A percentile compares a stretch with the other conserved stretches of the same genome.
Evolutionary conservation across 2,888 invertebrate species (phyloP).

Genomic region (Pogonocherus hispidulus): DNA sequence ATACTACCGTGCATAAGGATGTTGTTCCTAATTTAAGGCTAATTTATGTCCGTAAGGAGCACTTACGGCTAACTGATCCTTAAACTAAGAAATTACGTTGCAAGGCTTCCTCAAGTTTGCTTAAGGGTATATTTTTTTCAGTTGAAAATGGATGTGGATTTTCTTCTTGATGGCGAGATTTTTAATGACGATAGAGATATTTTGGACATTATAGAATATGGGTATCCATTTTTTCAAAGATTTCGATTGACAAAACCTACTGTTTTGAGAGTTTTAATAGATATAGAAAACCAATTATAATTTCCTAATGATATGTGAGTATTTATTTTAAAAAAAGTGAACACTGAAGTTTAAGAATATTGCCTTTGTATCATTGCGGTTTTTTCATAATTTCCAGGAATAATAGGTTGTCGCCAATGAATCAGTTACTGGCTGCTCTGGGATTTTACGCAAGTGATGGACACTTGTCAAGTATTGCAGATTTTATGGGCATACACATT

Average conservation of each 20-base stretch:
- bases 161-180: conserved; percentile 7
- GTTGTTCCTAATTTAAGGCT: no score
- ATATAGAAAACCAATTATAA: not conserved
- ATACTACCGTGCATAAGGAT: no score
- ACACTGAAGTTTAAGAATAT: no score
- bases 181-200: conserved; percentile 5
- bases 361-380: not conserved
- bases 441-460: not conserved
- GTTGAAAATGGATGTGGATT: conserved; percentile 3
- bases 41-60: no score
- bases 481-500: not conserved
- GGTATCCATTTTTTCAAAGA: not conserved
- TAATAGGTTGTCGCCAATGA: not conserved
- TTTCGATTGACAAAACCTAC: conserved; percentile 1
- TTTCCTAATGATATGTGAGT: not conserved
- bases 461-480: conserved; percentile 2
- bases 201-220: conserved; percentile 12
- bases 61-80: not conserved
- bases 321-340: no score
- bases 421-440: not conserved
- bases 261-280: conserved; percentile 6
- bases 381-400: not conserved
- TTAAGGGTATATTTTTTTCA: conserved; percentile 2
- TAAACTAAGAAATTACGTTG: not conserved
- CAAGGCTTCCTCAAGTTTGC: not conserved